Evolutionary conservation across 2,113 vertebrate species (phyloP).

Genomic region (Rhodinocichla rosea): DNA sequence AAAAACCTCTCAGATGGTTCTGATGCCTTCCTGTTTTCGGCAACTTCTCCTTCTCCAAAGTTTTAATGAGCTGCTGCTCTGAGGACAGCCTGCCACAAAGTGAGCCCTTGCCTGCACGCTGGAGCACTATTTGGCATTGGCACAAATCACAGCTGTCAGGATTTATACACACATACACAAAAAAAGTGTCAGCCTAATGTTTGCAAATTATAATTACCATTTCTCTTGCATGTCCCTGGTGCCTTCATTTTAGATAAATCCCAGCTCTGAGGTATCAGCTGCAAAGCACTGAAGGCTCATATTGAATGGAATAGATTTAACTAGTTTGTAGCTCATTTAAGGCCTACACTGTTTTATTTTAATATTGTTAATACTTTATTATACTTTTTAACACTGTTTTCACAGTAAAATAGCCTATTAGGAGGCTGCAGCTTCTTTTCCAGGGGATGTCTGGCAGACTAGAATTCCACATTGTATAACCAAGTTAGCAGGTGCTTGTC

Average conservation of each 20-base stretch:
- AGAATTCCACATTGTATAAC: neutral
- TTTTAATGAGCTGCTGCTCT: conserved; percentile 80
- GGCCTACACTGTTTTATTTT: conserved; percentile 50
- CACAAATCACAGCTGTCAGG: conserved; percentile 77
- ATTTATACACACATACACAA: conserved; percentile 60
- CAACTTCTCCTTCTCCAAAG: conserved; percentile 75
- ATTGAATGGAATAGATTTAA: conserved; percentile 38
- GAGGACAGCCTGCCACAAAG: conserved; percentile 69
- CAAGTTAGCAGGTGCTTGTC: neutral
- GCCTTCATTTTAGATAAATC: conserved; percentile 58
- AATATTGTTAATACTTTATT: conserved; percentile 70
- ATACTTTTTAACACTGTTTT: conserved; percentile 54
- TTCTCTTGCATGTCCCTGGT: conserved; percentile 53
- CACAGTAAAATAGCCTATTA: conserved; percentile 21
- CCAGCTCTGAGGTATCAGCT: conserved; percentile 58
- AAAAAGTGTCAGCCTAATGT: conserved; percentile 73
- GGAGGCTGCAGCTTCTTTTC: conserved; percentile 22
- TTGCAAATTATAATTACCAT: conserved; percentile 75
- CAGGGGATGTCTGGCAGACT: conserved; percentile 26
- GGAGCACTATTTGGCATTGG: conserved; percentile 57
- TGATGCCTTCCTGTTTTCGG: conserved; percentile 60
- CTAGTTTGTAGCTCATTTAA: conserved; percentile 63
- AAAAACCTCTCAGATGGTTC: conserved; percentile 69
- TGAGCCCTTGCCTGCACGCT: neutral
- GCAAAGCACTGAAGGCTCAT: conserved; percentile 31